Base-by-base conservation (phyloP, 2,888 invertebrate genomes). In the Actias luna region DNA sequence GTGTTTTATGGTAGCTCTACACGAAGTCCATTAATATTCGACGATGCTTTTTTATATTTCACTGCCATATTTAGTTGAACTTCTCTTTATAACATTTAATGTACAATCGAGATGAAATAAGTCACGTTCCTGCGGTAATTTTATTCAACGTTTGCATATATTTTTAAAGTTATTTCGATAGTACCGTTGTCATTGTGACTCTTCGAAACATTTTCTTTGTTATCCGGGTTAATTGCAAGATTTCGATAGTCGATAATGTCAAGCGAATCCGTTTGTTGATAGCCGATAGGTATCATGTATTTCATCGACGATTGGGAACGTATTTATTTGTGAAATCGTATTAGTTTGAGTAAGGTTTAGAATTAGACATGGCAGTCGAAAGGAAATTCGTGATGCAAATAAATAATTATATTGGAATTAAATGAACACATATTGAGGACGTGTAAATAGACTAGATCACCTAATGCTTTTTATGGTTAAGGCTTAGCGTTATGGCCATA, bases 11-110 rank as follows among this genome's bases (percentile, higher is more conserved):
- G 69, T 59, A 18, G 12, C 33, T 33, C 50, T 64, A 65, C 61
- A 61, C 65, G 65, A 67, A 60, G 64, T 62, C 65, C 72, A 77
- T 78, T 78, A 76, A 77, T 76, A 75, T 70, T 74, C 69, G 65
- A 74, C 71, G 66, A 60, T 64, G 64, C 66, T 70, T 70, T 70
- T 72, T 67, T 72, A 66, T 65, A 65, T 62, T 36, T 29, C 33
- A 18, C 22, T 59, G 64, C 29, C 29, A 29, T 55, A 66, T 66
- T 69, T 65, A 27, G 65, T 74, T 68, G 66, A 66, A 59, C 64
- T 63, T 29, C 62, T 68, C 63, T 65, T 66, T 70, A 58, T 64
- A 36, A 33, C 18, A 18, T 52, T 50, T 46, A 60, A 59, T 63
- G 36, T 36, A 57, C 35, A 29, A 80, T 79, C 76, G 77, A 73